These are phyloP conservation scores for Phaedon cochleariae DNA, from an alignment of 2,888 invertebrate species.

Conservation along the genomic window DNA sequence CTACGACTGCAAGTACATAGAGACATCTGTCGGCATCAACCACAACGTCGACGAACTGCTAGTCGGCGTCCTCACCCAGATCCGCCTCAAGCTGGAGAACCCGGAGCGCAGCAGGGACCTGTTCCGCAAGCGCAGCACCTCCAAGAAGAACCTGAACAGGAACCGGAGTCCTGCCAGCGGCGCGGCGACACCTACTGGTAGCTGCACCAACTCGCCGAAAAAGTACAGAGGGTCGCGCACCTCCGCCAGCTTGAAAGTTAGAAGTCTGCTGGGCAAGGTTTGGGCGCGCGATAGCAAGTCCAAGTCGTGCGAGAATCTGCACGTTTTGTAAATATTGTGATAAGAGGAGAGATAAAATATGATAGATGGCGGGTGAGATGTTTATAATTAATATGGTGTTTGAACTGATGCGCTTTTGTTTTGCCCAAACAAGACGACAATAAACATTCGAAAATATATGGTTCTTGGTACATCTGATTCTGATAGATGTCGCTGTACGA, in stretches of 20 bases:
- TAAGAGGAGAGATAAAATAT: too few species aligned
- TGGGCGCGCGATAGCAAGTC: slow-evolving; percentile 91
- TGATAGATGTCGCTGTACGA: too few species aligned
- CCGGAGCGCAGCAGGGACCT: slow-evolving; percentile 69
- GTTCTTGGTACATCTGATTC: too few species aligned
- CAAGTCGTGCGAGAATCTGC: slow-evolving; percentile 91
- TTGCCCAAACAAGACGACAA: too few species aligned
- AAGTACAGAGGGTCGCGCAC: slow-evolving; percentile 69
- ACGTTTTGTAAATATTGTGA: slow-evolving; percentile 75
- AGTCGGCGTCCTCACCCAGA: slow-evolving; percentile 92
- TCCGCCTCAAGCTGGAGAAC: slow-evolving; percentile 81
- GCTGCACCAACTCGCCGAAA: slow-evolving; percentile 67
- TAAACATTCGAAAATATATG: too few species aligned
- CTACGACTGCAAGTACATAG: slow-evolving; percentile 96
- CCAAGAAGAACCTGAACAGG: slow-evolving; percentile 65
- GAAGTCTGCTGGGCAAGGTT: slow-evolving; percentile 83
- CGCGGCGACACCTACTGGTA: slow-evolving; percentile 58
- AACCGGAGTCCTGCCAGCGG: slow-evolving; percentile 61
- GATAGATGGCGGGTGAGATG: too few species aligned
- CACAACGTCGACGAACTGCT: slow-evolving; percentile 97
- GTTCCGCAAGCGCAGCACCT: slow-evolving; percentile 72
- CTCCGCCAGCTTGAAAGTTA: slow-evolving; percentile 74
- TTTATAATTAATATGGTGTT: too few species aligned
- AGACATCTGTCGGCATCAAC: slow-evolving; percentile 95
- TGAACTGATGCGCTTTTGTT: too few species aligned